Evolutionary conservation across 2,888 invertebrate species (phyloP).

Genomic region (Liposcelis brunnea): DNA sequence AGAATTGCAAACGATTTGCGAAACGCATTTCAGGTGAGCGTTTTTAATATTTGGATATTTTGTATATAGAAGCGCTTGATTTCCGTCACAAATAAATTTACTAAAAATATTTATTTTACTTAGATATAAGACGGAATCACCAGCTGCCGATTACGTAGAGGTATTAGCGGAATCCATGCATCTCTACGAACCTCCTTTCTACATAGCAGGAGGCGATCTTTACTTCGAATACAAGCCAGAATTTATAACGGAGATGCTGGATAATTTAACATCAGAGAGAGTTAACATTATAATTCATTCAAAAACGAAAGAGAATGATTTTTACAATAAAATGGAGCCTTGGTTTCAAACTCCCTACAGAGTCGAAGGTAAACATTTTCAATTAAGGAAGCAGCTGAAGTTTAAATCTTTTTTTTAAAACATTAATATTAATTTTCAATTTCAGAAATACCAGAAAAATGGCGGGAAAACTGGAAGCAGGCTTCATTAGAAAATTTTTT

Average conservation of each 20-base stretch:
- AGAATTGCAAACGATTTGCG: conserved; percentile 58
- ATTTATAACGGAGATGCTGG: conserved; percentile 29
- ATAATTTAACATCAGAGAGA: conserved; percentile 41
- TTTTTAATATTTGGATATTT: background rate
- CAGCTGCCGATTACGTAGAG: conserved; percentile 62
- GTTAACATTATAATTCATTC: conserved; percentile 55
- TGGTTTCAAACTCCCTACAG: conserved; percentile 75
- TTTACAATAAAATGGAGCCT: conserved; percentile 44
- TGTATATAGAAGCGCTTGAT: background rate
- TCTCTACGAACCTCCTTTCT: conserved; percentile 57
- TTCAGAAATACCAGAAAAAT: conserved; percentile 40
- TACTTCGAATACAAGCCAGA: conserved; percentile 61
- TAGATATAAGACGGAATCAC: conserved; percentile 50
- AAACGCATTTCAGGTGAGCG: conserved; percentile 34
- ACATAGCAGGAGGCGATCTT: conserved; percentile 55
- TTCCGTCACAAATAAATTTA: background rate
- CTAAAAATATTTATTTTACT: conserved; percentile 25
- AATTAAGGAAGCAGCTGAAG: background rate
- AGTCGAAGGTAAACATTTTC: conserved; percentile 39
- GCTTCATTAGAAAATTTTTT: conserved; percentile 39
- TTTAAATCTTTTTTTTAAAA: background rate
- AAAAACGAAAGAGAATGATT: conserved; percentile 34
- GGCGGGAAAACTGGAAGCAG: conserved; percentile 44
- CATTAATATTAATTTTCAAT: conserved; percentile 13
- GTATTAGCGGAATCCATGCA: conserved; percentile 61